Percentiles rank a stretch among this genome's conserved stretches.
Conservation (phyloP, 2,888 invertebrate genomes). For the Quadroppia sp. region DNA sequence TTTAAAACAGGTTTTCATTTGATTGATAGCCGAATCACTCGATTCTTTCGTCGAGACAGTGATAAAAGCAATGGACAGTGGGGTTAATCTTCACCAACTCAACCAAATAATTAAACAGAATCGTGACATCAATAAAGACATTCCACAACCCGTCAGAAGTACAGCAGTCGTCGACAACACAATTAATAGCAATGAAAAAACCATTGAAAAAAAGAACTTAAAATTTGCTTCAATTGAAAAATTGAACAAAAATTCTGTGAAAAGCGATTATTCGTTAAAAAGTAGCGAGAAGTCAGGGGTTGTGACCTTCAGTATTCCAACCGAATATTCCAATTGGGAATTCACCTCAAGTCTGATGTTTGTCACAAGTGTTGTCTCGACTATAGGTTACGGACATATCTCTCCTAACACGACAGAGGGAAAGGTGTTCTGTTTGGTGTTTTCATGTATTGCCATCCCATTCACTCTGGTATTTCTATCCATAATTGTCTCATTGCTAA, state of each 20-base stretch:
- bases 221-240: not conserved
- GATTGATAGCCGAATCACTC: constrained; percentile 13
- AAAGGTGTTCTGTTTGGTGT: constrained; percentile 80
- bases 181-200: not conserved
- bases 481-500: constrained; percentile 37
- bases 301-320: constrained; percentile 22
- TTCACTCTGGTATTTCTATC: constrained; percentile 71
- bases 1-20: no score
- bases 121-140: not conserved
- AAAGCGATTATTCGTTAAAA: not conserved
- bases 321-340: constrained; percentile 41
- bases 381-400: constrained; percentile 84
- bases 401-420: constrained; percentile 79
- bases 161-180: not conserved
- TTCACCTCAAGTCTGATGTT: constrained; percentile 43
- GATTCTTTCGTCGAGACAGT: not conserved
- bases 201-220: not conserved
- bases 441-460: constrained; percentile 79
- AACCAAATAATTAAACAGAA: constrained; percentile 1
- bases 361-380: constrained; percentile 70
- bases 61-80: not conserved
- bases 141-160: not conserved
- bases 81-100: constrained; percentile 9
- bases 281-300: not conserved
- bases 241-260: no score